Evolutionary conservation across 2,888 invertebrate genomes (phyloP).

Genomic region (Selenia dentaria): DNA sequence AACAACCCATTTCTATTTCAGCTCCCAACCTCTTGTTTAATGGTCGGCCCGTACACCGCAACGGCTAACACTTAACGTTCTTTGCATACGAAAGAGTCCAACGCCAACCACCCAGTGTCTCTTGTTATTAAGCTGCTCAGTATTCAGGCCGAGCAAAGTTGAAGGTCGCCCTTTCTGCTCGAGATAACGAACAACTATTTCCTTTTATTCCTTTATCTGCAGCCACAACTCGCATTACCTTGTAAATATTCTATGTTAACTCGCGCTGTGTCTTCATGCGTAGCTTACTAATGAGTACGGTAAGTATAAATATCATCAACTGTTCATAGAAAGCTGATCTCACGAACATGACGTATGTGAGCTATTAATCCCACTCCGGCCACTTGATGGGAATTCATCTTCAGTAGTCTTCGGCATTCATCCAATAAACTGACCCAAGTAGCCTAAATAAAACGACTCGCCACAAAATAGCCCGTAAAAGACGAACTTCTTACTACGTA

Average conservation of each 20-base stretch:
- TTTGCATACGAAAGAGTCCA: slow-evolving; percentile 82
- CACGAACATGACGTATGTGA: slow-evolving; percentile 46
- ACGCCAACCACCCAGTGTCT: slow-evolving; percentile 72
- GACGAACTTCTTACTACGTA: slow-evolving; percentile 64
- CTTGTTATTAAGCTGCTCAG: slow-evolving; percentile 75
- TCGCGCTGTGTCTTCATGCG: slow-evolving; percentile 26
- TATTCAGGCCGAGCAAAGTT: slow-evolving; percentile 72
- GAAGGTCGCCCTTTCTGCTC: slow-evolving; percentile 74
- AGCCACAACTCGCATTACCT: slow-evolving; percentile 33
- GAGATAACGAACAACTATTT: slow-evolving; percentile 71
- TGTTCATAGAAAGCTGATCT: slow-evolving; percentile 40
- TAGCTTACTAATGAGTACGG: slow-evolving; percentile 32
- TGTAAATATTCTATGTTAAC: slow-evolving; percentile 34
- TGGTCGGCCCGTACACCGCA: slow-evolving; percentile 82
- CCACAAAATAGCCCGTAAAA: slow-evolving; percentile 67
- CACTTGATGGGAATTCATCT: slow-evolving; percentile 43
- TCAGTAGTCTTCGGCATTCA: slow-evolving; percentile 41
- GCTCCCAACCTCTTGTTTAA: slow-evolving; percentile 80
- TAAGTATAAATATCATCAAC: slow-evolving; percentile 34
- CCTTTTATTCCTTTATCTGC: slow-evolving; percentile 51
- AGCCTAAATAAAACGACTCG: slow-evolving; percentile 62
- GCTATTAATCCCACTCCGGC: slow-evolving; percentile 43
- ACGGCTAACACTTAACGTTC: slow-evolving; percentile 83
- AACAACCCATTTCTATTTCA: slow-evolving; percentile 83
- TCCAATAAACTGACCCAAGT: slow-evolving; percentile 55